A percentile compares a stretch with the other conserved stretches of the same genome.
Conservation (phyloP, 2,797 vertebrate genomes). For the Bufotes viridis region DNA sequence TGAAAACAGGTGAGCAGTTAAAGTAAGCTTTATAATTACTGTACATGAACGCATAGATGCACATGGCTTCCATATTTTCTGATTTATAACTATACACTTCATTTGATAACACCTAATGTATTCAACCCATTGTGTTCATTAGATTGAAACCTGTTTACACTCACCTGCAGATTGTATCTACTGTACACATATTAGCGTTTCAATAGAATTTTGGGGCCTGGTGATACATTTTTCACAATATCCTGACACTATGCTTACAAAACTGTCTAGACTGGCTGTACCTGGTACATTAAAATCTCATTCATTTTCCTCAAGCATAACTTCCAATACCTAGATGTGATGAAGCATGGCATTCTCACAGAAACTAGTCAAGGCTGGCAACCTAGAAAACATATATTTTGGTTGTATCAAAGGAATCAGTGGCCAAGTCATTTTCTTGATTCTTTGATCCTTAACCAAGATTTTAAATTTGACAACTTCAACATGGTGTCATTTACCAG, state of each 20-base stretch:
- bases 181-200: background rate
- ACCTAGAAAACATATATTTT: conserved; percentile 34
- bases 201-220: background rate
- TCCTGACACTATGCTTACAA: conserved; percentile 11
- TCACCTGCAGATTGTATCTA: background rate
- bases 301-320: conserved; percentile 20
- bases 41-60: background rate
- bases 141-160: background rate
- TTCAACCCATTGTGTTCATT: conserved; percentile 6
- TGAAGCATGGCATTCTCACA: conserved; percentile 47
- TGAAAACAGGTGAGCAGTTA: background rate
- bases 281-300: conserved; percentile 32
- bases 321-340: conserved; percentile 35
- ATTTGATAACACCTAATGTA: background rate
- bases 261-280: conserved; percentile 50
- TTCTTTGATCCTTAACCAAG: conserved; percentile 41
- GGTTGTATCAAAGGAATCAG: conserved; percentile 29
- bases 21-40: background rate
- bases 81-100: background rate
- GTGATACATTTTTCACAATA: conserved; percentile 1
- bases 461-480: conserved; percentile 18
- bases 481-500: background rate
- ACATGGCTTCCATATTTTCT: background rate
- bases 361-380: conserved; percentile 19
- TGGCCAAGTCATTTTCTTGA: conserved; percentile 18